These are phyloP conservation scores for Rhopalosiphum padi DNA, from an alignment of 1,140 invertebrate genomes.

Conservation along the genomic window DNA sequence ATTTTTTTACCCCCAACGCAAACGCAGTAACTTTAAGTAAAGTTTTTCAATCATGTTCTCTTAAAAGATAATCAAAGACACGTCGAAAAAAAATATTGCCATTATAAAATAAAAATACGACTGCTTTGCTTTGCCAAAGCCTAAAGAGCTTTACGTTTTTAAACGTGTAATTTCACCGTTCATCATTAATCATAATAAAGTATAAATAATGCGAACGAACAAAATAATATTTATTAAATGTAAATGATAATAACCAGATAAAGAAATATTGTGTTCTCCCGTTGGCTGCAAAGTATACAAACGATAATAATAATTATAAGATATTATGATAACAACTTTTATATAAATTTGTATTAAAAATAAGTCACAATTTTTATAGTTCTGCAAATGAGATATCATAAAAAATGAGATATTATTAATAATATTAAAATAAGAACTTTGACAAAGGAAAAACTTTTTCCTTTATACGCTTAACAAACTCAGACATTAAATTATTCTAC, in stretches of 20 bases:
- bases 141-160: neutral
- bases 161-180: neutral
- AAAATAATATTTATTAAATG: neutral
- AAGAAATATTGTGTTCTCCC: neutral
- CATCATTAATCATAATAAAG: neutral
- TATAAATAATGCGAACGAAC: neutral
- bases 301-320: neutral
- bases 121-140: neutral
- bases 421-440: slow-evolving; percentile 2
- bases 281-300: neutral
- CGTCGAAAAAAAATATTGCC: neutral
- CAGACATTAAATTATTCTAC: neutral
- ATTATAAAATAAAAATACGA: neutral
- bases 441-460: neutral
- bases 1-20: neutral
- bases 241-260: neutral
- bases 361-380: neutral
- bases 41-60: neutral
- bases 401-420: neutral
- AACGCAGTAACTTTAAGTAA: neutral
- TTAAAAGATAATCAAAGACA: neutral
- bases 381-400: neutral
- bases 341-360: neutral
- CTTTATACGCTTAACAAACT: neutral
- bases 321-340: neutral